These are phyloP conservation scores for Meriones unguiculatus DNA, from an alignment of 2,113 vertebrate genomes.

Conservation along the genomic window DNA sequence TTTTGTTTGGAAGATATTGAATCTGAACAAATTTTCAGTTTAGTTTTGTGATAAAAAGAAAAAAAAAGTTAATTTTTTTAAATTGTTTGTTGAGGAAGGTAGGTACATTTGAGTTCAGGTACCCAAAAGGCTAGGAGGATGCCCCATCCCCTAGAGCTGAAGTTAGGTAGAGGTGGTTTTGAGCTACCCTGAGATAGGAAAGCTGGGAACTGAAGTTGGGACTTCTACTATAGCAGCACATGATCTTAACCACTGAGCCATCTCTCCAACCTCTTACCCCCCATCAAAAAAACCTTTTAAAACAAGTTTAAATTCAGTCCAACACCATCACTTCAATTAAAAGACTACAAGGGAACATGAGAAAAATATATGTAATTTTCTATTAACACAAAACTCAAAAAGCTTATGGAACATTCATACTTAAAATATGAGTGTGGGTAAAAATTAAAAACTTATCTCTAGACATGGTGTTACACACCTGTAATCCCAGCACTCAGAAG, in stretches of 20 bases:
- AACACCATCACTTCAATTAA: background rate
- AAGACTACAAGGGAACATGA: background rate
- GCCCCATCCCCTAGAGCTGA: background rate
- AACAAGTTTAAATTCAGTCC: conserved; percentile 31
- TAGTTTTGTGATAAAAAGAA: background rate
- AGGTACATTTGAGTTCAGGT: background rate
- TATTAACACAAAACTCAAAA: background rate
- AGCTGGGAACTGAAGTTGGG: background rate
- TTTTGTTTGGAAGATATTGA: background rate
- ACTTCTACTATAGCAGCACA: background rate
- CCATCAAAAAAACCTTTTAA: background rate
- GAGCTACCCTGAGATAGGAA: background rate
- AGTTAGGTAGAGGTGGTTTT: background rate
- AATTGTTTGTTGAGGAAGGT: background rate
- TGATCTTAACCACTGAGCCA: background rate
- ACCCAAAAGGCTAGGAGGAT: background rate
- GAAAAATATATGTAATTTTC: background rate
- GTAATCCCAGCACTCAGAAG: background rate
- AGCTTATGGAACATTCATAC: background rate
- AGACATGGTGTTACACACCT: background rate
- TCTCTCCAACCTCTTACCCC: background rate
- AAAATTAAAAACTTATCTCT: background rate
- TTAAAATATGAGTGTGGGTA: background rate
- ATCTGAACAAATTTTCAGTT: conserved; percentile 1
- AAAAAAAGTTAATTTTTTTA: background rate